Evolutionary conservation across 2,113 vertebrate genomes (phyloP).

Genomic region (Triplophysa dalaica): DNA sequence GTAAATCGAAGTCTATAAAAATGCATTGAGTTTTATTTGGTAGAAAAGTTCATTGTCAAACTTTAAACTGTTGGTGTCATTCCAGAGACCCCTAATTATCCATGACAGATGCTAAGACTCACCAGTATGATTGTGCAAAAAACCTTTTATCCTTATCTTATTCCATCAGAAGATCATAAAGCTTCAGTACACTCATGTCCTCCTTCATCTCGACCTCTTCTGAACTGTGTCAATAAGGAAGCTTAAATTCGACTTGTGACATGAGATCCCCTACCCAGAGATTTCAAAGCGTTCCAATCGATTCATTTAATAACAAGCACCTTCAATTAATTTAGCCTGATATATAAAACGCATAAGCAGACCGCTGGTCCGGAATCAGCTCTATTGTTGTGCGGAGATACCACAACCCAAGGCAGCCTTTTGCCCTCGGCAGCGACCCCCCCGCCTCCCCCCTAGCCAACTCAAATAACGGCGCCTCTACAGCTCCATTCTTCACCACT

Average conservation of each 20-base stretch:
- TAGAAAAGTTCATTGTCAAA: too few species aligned
- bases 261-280: neutral
- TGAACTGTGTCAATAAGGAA: neutral
- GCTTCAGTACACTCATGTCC: too few species aligned
- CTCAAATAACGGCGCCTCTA: constrained; percentile 28
- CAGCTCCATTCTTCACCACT: constrained; percentile 60
- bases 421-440: constrained; percentile 4
- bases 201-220: neutral
- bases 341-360: neutral
- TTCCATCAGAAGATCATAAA: neutral
- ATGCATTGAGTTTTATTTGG: too few species aligned
- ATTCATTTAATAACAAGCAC: neutral
- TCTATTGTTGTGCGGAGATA: constrained; percentile 12
- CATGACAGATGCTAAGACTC: neutral
- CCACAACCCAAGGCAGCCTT: constrained; percentile 10
- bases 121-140: neutral
- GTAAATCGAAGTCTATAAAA: too few species aligned
- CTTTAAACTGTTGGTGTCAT: too few species aligned
- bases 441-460: constrained; percentile 1
- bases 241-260: neutral
- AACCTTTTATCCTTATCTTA: neutral
- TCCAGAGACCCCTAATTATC: neutral
- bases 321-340: neutral
- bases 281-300: neutral
- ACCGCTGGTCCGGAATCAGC: neutral